Base-by-base conservation (phyloP, 2,797 vertebrate species). In the Falco novaeseelandiae region DNA sequence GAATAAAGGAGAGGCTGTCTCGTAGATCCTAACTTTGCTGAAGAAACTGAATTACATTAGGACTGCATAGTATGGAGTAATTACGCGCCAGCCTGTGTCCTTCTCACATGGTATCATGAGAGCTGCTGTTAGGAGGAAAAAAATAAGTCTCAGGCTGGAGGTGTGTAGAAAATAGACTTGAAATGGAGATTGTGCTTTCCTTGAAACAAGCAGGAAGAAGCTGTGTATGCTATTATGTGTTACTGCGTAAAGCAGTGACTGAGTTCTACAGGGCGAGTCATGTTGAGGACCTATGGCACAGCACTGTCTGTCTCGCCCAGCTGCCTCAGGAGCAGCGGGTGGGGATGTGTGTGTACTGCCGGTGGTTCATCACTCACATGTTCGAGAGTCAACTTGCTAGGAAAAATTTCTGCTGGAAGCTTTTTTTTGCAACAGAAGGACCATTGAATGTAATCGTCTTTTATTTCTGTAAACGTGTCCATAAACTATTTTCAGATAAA, bases 221-320 rank as follows among this genome's bases (percentile, higher is more conserved):
- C 27, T 2, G 4, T 1, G 2, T 44, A 21, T 74, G 48, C 70
- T 22, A 6, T 15, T 22, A 6, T 6, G 21, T 5, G 0, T 67
- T 59, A 17, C 2, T 80, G 42, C 52, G 40, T 83, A 27, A 83
- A 62, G 38, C 1, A 44, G 25, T 52, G 55, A 44, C 22, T 16
- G 58, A 49, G 15, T 81, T 93, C 48, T 32, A 62, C 19, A 63
- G 69, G 46, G 40, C 19, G 15, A 17, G 58, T 38, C 12, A 23
- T 30, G 77, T 76, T 92, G 32, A 46, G 25, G 10, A 7, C 48
- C 51, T 49, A 62, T 63, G 73, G 58, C 0, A 0, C 67, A 34
- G 57, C 29, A 14, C 3, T 3, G 7, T 18, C 55, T 0, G 0
- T 14, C 57, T 77, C 89, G 25, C 4, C 2, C 18, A 30, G 26